Base-by-base conservation (phyloP, 2,797 vertebrate genomes). In the Antrozous pallidus region DNA sequence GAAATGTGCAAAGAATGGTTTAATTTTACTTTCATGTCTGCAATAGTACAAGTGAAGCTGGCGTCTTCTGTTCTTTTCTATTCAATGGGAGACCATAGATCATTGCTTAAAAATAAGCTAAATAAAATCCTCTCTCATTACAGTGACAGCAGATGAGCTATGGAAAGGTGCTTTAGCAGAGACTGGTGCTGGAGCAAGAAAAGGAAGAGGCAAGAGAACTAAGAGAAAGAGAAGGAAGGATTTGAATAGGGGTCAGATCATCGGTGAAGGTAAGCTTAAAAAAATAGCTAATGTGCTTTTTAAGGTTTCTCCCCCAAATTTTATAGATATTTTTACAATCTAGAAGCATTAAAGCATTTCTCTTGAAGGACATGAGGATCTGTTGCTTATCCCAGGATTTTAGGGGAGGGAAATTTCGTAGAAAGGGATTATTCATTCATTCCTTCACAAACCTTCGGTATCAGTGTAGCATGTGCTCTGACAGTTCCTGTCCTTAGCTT, bases 161-260 rank as follows among this genome's bases (percentile, higher is more conserved):
- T 99, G 99, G 99, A 99, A 97, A 97, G 99, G 99, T 28, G 99
- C 98, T 47, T 73, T 99, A 98, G 99, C 99, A 4, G 99, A 99
- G 91, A 97, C 98, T 3, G 99, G 99, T 0, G 94, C 98, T 0
- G 98, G 99, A 93, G 97, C 97, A 92, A 98, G 97, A 94, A 99
- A 99, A 96, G 99, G 98, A 93, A 96, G 99, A 98, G 99, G 99
- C 79, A 99, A 99, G 96, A 98, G 99, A 96, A 98, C 98, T 88
- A 99, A 99, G 96, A 99, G 98, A 71, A 99, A 98, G 97, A 31
- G 98, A 14, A 99, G 86, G 97, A 99, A 97, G 96, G 98, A 99
- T 97, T 98, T 99, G 96, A 99, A 99, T 89, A 97, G 97, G 96
- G 99, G 99, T 94, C 99, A 99, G 97, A 83, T 49, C 42, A 96